Percentiles rank a stretch among this genome's conserved stretches.
Conservation (phyloP, 2,797 vertebrate genomes). For the Falco biarmicus region DNA sequence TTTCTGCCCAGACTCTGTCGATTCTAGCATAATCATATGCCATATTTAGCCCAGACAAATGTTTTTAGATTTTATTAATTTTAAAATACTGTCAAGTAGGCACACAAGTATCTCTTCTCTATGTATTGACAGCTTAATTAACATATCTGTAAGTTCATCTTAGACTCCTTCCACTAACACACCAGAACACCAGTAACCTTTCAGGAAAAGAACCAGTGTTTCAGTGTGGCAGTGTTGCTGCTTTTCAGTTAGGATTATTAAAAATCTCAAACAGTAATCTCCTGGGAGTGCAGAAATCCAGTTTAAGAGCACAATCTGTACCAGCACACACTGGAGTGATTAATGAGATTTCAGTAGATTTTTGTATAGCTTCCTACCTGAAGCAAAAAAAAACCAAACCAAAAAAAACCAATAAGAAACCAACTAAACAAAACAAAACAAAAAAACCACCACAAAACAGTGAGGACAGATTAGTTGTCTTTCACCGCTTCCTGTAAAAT, state of each 20-base stretch:
- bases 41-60: neutral
- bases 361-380: neutral
- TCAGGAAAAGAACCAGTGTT: neutral
- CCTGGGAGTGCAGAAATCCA: neutral
- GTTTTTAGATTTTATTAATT: neutral
- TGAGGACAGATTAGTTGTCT: neutral
- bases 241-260: neutral
- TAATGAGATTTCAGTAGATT: neutral
- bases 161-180: neutral
- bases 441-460: neutral
- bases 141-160: neutral
- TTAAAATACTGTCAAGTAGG: neutral
- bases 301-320: neutral
- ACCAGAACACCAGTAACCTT: neutral
- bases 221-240: neutral
- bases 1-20: neutral
- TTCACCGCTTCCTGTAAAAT: neutral
- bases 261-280: neutral
- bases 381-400: neutral
- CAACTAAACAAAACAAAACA: neutral
- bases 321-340: neutral
- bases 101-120: neutral
- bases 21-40: neutral
- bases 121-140: neutral
- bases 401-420: neutral